phyloP scores from a whole-genome alignment of 1,140 invertebrate genomes.

The Hormaphis cornu region DNA sequence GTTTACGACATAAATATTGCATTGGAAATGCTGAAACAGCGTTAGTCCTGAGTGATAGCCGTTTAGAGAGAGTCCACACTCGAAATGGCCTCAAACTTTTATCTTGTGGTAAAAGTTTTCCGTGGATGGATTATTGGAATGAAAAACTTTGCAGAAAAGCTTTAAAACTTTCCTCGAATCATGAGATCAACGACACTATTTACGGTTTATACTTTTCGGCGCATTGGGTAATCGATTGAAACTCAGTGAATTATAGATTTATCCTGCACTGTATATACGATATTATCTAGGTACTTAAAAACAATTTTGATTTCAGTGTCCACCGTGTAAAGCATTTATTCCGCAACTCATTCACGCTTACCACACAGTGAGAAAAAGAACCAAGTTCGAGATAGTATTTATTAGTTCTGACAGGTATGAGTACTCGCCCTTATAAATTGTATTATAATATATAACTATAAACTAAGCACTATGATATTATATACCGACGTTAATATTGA shows the following conservation, averaged over 20 bases:
- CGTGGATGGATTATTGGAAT: conserved; percentile 48
- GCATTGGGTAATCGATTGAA: conserved; percentile 56
- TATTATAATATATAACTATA: too few relatives aligned
- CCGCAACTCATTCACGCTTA: conserved; percentile 63
- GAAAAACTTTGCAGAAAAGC: conserved; percentile 46
- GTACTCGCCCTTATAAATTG: too few relatives aligned
- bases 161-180: conserved; percentile 48
- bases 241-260: not conserved
- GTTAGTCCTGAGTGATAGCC: not conserved
- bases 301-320: conserved; percentile 53
- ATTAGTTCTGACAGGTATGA: conserved; percentile 70
- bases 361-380: conserved; percentile 55
- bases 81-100: conserved; percentile 50
- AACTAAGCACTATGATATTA: too few relatives aligned
- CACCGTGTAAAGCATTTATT: conserved; percentile 70
- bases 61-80: conserved; percentile 50
- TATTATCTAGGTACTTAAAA: too few relatives aligned
- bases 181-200: conserved; percentile 48
- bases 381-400: conserved; percentile 69
- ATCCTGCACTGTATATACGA: too few relatives aligned
- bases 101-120: conserved; percentile 53
- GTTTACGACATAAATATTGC: conserved; percentile 7
- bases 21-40: conserved; percentile 4
- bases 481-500: too few relatives aligned
- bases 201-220: conserved; percentile 73